Percentiles rank a stretch among this genome's conserved stretches.
phyloP scores from a whole-genome alignment of 1,140 invertebrate genomes.

The Chionoecetes opilio region DNA sequence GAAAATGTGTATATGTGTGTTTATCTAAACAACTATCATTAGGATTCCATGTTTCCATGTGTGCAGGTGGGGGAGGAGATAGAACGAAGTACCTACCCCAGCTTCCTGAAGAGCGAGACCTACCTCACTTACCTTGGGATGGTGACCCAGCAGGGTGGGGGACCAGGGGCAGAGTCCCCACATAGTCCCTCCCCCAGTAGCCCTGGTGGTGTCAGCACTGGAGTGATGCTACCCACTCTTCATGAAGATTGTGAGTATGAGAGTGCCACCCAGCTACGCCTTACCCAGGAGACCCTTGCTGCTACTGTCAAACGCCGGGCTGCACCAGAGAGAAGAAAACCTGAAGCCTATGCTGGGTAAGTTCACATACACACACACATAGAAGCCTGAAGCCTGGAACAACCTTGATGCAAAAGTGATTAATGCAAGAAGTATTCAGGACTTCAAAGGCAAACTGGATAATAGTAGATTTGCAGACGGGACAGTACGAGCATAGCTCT shows the following conservation, averaged over 20 bases:
- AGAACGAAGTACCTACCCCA: conserved; percentile 70
- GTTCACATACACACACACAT: not conserved
- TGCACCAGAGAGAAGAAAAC: conserved; percentile 67
- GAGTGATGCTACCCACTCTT: conserved; percentile 65
- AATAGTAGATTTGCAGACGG: too few relatives aligned
- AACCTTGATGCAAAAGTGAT: too few relatives aligned
- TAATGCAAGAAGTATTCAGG: too few relatives aligned
- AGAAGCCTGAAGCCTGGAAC: too few relatives aligned
- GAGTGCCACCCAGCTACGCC: conserved; percentile 60
- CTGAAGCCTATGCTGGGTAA: conserved; percentile 74
- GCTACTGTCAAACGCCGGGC: conserved; percentile 66
- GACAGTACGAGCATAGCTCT: too few relatives aligned
- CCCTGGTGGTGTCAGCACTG: conserved; percentile 52
- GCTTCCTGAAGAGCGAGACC: conserved; percentile 74
- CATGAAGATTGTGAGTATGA: conserved; percentile 76
- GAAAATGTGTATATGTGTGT: too few relatives aligned
- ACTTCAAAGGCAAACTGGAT: too few relatives aligned
- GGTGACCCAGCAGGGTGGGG: conserved; percentile 53
- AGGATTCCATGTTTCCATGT: not conserved
- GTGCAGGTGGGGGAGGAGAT: conserved; percentile 71
- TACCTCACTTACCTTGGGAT: conserved; percentile 64
- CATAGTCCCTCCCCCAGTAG: conserved; percentile 65
- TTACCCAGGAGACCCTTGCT: conserved; percentile 71
- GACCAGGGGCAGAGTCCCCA: conserved; percentile 61
- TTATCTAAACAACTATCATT: too few relatives aligned